Base-by-base conservation (phyloP, 2,888 invertebrate genomes). In the Dryocosmus kuriphilus region DNA sequence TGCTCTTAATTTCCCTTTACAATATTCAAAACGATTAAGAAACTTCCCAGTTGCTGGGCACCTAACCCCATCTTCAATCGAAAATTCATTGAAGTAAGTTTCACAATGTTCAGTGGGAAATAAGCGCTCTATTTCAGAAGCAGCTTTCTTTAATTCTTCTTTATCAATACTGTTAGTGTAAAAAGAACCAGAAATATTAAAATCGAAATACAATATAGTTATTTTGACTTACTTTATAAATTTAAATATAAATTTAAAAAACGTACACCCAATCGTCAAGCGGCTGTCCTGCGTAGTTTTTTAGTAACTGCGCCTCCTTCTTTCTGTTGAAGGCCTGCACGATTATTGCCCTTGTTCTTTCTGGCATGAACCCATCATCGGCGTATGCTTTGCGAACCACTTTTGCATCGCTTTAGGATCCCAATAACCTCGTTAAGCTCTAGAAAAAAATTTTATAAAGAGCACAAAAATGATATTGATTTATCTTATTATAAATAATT, bases 211-310 rank as follows among this genome's bases (percentile, higher is more conserved):
- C 11, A 22, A 9, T 11, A 1, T 41, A 41, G 14, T 2, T 16
- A 41, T 41, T 41, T 16, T 16, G 2, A 41, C 14, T 41, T 4
- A 41, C 57, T 60, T 0, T 27, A 27, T 24, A 19, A 14, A 61
- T 30, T 30, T 5, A 32, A 32, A 6, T 19, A 30, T 6, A 30
- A 30, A 35, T 8, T 27, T 16, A 32, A 61, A 1, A 61, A 61
- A 61, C 30, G 14, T 19, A 61, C 61, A 32, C 32, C 61, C 32
- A 61, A 61, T 61, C 61, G 5, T 62, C n/a, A 32, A 62, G n/a
- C n/a, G 62, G 19, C n/a, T 35, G 24, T 32, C 62, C 62, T 62
- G 7, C n/a, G n/a, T 62, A 62, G 7, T 5, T 32, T 32, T 62
- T 30, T n/a, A 62, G 19, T 1, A 62, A 62, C 6, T n/a, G n/a